phyloP scores from a whole-genome alignment of 2,888 invertebrate species.

The Mechanitis mazaeus region DNA sequence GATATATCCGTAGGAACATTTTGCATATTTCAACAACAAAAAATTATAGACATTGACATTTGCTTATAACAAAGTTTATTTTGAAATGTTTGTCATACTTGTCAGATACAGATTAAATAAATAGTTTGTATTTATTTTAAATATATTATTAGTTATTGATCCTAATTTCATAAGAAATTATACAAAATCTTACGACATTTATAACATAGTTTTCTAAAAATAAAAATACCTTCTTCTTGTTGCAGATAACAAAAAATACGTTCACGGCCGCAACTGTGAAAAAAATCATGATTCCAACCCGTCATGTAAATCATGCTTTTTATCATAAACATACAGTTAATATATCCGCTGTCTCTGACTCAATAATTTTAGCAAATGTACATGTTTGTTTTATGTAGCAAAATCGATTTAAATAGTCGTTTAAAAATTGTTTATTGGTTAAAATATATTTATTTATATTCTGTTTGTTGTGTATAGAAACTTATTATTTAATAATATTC shows the following conservation, averaged over 20 bases:
- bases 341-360: conserved; percentile 30
- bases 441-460: background rate
- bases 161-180: too few species aligned
- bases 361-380: conserved; percentile 28
- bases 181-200: too few species aligned
- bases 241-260: conserved; percentile 19
- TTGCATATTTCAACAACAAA: too few species aligned
- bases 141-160: too few species aligned
- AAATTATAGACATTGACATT: too few species aligned
- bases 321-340: conserved; percentile 34
- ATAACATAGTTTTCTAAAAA: background rate
- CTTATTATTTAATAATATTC: too few species aligned
- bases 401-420: conserved; percentile 15
- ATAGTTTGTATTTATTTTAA: too few species aligned
- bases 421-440: background rate
- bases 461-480: background rate
- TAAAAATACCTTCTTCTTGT: conserved; percentile 6
- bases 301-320: conserved; percentile 34
- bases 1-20: too few species aligned
- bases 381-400: conserved; percentile 9
- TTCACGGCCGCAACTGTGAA: conserved; percentile 22
- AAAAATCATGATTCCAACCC: conserved; percentile 30
- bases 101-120: too few species aligned
- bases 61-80: too few species aligned
- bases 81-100: too few species aligned